These are phyloP conservation scores for Silvanus unidentatus DNA, from an alignment of 2,888 invertebrate genomes.

Conservation along the genomic window DNA sequence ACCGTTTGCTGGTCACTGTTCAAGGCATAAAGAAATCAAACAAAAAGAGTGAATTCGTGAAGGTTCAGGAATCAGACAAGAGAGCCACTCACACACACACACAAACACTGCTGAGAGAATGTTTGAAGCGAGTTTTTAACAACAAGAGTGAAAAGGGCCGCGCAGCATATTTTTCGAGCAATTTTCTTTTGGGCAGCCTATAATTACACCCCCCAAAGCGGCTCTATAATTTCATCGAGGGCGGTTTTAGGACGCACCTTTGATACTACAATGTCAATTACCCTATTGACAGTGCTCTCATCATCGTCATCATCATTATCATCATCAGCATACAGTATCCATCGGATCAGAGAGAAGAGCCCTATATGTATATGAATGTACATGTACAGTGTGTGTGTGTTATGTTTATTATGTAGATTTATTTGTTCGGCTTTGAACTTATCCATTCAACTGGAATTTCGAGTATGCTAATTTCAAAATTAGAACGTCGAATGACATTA, in stretches of 20 bases:
- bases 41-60: constrained; percentile 7
- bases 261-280: constrained; percentile 45
- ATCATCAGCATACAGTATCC: neutral
- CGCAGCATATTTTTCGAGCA: constrained; percentile 41
- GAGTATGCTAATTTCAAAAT: constrained; percentile 3
- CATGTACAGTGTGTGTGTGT: too few species aligned
- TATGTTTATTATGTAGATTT: neutral
- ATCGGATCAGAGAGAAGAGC: too few species aligned
- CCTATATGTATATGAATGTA: too few species aligned
- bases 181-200: constrained; percentile 43
- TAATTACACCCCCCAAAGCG: constrained; percentile 45
- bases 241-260: constrained; percentile 41
- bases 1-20: constrained; percentile 1
- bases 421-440: constrained; percentile 4
- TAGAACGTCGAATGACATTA: neutral
- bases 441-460: constrained; percentile 4
- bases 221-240: constrained; percentile 44
- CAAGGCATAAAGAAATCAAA: constrained; percentile 7
- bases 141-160: constrained; percentile 16
- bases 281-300: constrained; percentile 25
- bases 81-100: too few species aligned
- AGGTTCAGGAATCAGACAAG: constrained; percentile 12
- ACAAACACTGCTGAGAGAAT: constrained; percentile 8
- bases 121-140: constrained; percentile 11
- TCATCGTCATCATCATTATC: constrained; percentile 2